These are phyloP conservation scores for Pinctada fucata DNA, from an alignment of 2,888 invertebrate genomes.

Conservation along the genomic window DNA sequence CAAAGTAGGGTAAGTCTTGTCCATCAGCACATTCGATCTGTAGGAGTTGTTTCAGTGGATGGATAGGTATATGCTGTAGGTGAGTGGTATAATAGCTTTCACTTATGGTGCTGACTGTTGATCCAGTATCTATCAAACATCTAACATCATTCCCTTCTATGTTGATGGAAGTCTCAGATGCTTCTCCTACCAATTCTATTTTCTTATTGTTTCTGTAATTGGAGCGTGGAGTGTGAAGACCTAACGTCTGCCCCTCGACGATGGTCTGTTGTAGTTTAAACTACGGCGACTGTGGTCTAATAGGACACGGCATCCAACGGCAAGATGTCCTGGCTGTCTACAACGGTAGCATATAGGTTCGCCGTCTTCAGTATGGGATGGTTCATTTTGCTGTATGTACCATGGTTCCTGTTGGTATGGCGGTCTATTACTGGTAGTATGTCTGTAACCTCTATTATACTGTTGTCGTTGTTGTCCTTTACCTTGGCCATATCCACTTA, in stretches of 20 bases:
- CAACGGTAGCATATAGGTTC: not conserved
- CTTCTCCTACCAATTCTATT: slow-evolving; percentile 9
- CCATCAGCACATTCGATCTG: slow-evolving; percentile 48
- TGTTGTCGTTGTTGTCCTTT: no score
- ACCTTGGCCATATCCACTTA: no score
- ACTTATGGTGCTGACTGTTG: slow-evolving; percentile 34
- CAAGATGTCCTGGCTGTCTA: not conserved
- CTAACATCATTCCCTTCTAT: slow-evolving; percentile 3
- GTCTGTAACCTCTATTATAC: no score
- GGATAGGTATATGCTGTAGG: slow-evolving; percentile 13
- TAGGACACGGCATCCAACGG: not conserved
- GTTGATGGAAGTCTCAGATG: slow-evolving; percentile 18
- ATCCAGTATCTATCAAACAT: slow-evolving; percentile 35
- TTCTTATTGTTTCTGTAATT: not conserved
- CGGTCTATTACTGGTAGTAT: no score
- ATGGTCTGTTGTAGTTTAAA: not conserved
- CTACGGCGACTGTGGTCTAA: not conserved
- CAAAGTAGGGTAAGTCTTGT: slow-evolving; percentile 38
- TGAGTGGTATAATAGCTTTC: slow-evolving; percentile 33
- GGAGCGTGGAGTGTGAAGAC: not conserved
- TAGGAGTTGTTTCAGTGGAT: slow-evolving; percentile 33
- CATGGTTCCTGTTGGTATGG: no score
- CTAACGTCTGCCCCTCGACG: not conserved
- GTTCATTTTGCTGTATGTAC: no score
- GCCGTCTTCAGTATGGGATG: no score